These are phyloP conservation scores for honey bee (Apis mellifera) DNA, from an alignment of 1,140 invertebrate species.

Conservation along the genomic window DNA sequence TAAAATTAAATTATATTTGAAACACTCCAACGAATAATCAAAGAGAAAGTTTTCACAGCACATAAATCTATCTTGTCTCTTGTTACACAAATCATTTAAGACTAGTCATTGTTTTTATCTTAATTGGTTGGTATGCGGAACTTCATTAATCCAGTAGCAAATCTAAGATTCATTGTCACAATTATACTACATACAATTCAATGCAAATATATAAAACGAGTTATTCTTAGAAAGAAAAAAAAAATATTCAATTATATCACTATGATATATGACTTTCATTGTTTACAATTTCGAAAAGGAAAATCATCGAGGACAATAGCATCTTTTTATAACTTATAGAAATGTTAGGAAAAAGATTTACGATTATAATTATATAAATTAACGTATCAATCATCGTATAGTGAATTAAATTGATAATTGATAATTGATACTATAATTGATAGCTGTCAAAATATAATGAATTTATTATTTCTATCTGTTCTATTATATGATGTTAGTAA, in stretches of 20 bases:
- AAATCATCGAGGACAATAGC: neutral
- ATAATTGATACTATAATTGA: slow-evolving; percentile 5
- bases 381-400: neutral
- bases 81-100: neutral
- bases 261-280: neutral
- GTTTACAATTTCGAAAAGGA: neutral
- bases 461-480: slow-evolving; percentile 6
- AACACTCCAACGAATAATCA: neutral
- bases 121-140: neutral
- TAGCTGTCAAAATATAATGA: neutral
- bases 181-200: neutral
- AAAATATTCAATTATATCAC: neutral
- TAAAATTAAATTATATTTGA: too few species aligned
- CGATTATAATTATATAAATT: neutral
- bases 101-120: neutral
- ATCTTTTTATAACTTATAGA: neutral
- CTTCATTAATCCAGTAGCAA: neutral
- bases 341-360: neutral
- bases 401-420: slow-evolving; percentile 6
- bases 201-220: neutral
- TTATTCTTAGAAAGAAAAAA: neutral
- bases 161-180: neutral
- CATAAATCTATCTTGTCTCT: neutral
- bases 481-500: neutral
- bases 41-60: neutral